These are phyloP conservation scores for Seriola aureovittata DNA, from an alignment of 2,113 vertebrate species.

Conservation along the genomic window DNA sequence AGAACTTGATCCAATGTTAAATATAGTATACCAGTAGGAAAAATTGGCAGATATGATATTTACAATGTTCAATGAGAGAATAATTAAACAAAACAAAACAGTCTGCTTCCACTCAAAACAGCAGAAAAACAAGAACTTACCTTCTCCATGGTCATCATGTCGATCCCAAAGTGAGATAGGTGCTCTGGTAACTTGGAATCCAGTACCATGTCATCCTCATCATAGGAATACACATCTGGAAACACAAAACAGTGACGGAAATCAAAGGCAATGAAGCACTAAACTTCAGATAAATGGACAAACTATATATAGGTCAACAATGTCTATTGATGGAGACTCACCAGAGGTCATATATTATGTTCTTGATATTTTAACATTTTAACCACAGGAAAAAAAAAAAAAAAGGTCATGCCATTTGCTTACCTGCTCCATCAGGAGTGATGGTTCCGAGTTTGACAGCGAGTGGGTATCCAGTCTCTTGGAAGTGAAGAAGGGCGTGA, in stretches of 20 bases:
- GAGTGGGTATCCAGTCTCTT: constrained; percentile 92
- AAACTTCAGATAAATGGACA: not conserved
- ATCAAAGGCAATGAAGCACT: not conserved
- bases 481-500: constrained; percentile 93
- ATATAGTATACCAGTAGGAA: not conserved
- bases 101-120: not conserved
- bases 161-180: constrained; percentile 95
- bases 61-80: not conserved
- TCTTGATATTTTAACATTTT: not conserved
- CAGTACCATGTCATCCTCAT: constrained; percentile 98
- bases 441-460: constrained; percentile 99
- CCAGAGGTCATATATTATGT: not conserved
- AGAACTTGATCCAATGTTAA: not conserved
- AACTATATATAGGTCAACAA: not conserved
- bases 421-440: constrained; percentile 96
- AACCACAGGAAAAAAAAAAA: not conserved
- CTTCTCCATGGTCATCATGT: constrained; percentile 99
- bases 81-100: not conserved
- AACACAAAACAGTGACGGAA: not conserved
- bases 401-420: not conserved
- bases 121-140: constrained; percentile 66
- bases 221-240: constrained; percentile 96
- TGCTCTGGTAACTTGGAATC: constrained; percentile 96
- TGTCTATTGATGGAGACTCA: not conserved
- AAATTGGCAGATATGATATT: constrained; percentile 9